Base-by-base conservation (phyloP, 30 jellyfish, hydroid and myxozoan genomes). In the Aurelia aurita region DNA sequence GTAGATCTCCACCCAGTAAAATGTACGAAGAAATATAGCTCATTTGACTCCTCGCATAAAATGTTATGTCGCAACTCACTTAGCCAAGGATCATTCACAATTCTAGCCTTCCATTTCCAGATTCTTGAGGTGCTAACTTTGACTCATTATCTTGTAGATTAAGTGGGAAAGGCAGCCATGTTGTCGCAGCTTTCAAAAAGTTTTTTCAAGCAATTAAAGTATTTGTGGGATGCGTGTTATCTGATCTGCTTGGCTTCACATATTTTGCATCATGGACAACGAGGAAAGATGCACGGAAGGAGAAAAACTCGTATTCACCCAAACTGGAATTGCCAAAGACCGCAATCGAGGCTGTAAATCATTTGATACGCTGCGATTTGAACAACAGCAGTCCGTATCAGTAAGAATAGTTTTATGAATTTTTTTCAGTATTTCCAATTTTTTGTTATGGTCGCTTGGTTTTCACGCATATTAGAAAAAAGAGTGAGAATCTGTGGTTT, bases 161-260 rank as follows among this genome's bases (percentile, higher is more conserved):
- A 55, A 5, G 11, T 1, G 67, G 14, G 27, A 55, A n/a, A 55
- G 27, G 67, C 29, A 55, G 29, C 11, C 11, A 55, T 19, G 67
- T 55, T 3, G 11, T 16, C 67, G 14, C 67, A n/a, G 67, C 14
- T 13, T 19, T 22, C 29, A 55, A 16, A 22, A 55, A 55, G 12
- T 0, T 19, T 22, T 19, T 55, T 55, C 67, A 55, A 19, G 31
- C 14, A 55, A 3, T 55, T 22, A 55, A 13, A 16, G 25, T 55
- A n/a, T 55, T 19, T 14, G 29, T 55, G 8, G 67, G 67, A 55
- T 55, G 25, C 14, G 29, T 55, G 10, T 22, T 55, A n/a, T 55
- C 67, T 5, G 67, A 55, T 55, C 25, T 55, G 12, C 67, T 55
- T 55, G 67, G 67, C 29, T 9, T 55, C 25, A 55, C 67, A 55